Base-by-base conservation (phyloP, 2,888 invertebrate genomes). In the Agrochola lota region DNA sequence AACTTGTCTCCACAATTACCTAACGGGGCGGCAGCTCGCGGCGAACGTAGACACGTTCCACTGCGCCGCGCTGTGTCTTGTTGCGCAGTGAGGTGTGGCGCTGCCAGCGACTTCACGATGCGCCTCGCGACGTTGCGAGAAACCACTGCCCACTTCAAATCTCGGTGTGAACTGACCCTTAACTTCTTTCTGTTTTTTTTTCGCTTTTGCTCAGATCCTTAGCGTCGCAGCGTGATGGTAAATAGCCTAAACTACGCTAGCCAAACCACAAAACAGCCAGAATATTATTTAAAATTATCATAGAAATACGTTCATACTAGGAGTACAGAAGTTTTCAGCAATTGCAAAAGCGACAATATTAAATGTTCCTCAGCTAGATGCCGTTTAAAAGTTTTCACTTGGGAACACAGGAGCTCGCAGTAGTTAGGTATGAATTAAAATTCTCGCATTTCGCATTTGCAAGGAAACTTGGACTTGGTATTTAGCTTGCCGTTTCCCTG, bases 351-450 rank as follows among this genome's bases (percentile, higher is more conserved):
- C 83, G 73, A 85, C 71, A 67, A 60, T 82, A 78, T 78, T 78
- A 79, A 85, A 83, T 74, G 83, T 85, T 76, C 55, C 67, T 64
- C 62, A 67, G 64, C 72, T 76, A 75, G 63, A 71, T 60, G 73
- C 43, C 35, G 60, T 79, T 82, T 68, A 63, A 83, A 86, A 83
- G 80, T 83, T 86, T 74, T 62, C 62, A n/a, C 63, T 64, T 62
- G 72, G 77, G 68, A 67, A 77, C 67, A 80, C 71, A 59, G 60
- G n/a, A 59, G 70, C 57, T 62, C 67, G 49, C 59, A 71, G 68
- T 71, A 75, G 75, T 73, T 68, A 71, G 46, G 63, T 83, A 85
- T 87, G 86, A 88, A 87, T 86, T 87, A 78, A 87, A 89, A 88
- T 77, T 67, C 20, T 79, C 63, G 74, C 78, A 74, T 74, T 75